Base-by-base conservation (phyloP, 2,888 invertebrate species). In the Myathropa florea region DNA sequence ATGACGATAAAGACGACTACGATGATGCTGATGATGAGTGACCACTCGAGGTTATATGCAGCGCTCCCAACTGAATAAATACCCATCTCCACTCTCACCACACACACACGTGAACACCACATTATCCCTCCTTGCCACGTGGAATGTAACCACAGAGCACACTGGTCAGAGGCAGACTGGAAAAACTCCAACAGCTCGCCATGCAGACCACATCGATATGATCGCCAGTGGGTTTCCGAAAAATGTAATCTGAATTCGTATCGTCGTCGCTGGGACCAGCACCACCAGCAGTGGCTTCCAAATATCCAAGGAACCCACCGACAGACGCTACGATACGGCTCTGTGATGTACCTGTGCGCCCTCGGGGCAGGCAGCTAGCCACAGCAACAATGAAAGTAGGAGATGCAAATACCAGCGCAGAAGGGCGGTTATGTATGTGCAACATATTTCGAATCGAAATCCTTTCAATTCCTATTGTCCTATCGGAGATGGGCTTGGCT, bases 381-480 rank as follows among this genome's bases (percentile, higher is more conserved):
- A 53, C 30, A 10, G 36, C 60, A 57, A n/a, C 28, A 30, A 14
- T 39, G 9, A 28, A 21, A 23, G 21, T 0, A 12, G 26, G 46
- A 57, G n/a, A 68, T 23, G 39, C 28, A 59, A 53, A 59, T 77
- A 60, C 30, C 33, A 55, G 33, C 68, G 61, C 59, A 68, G 30
- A 30, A 77, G 60, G 57, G 76, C 70, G 85, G 88, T 81, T 75
- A 86, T 79, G 85, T 78, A 82, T 86, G 82, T 88, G 86, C 85
- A 86, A 75, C 71, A 79, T 78, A 86, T 83, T 86, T 83, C 86
- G 86, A 79, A 78, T 78, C 70, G 60, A 73, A 85, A 26, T 24
- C 57, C 77, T 85, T 85, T 73, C 85, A 79, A 86, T 86, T 86
- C n/a, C 83, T 61, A 86, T 86, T 86, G 86, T 86, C 81, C 71